phyloP scores from a whole-genome alignment of 2,797 vertebrate genomes.

The Carduelis carduelis region DNA sequence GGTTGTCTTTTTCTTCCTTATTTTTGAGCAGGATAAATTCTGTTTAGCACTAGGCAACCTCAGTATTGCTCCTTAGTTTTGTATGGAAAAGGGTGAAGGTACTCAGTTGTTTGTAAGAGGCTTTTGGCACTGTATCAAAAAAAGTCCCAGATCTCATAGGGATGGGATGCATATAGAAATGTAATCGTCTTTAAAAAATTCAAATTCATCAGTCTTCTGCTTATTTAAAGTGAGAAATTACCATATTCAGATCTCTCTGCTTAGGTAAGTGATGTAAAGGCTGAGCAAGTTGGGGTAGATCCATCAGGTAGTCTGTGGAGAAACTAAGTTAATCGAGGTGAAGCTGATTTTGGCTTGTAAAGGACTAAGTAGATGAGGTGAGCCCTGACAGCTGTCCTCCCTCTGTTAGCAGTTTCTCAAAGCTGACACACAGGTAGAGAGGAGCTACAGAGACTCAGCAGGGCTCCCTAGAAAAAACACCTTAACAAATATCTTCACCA shows the following conservation, averaged over 20 bases:
- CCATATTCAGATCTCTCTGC: not conserved
- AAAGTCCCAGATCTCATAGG: not conserved
- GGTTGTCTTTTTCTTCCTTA: not conserved
- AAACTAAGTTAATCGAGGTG: constrained; percentile 29
- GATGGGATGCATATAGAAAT: not conserved
- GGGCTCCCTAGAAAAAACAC: not conserved
- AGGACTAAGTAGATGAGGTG: not conserved
- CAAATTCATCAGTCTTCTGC: not conserved
- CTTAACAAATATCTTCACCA: not conserved
- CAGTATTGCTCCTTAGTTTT: not conserved
- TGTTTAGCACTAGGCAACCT: not conserved
- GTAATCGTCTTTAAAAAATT: not conserved
- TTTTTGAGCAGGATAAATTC: not conserved
- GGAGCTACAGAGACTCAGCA: not conserved
- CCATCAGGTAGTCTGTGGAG: not conserved
- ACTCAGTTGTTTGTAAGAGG: not conserved
- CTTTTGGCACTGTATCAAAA: not conserved
- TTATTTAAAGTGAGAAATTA: not conserved
- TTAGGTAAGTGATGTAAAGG: not conserved
- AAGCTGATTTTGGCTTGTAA: constrained; percentile 33
- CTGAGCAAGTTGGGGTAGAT: not conserved
- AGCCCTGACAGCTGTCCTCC: not conserved
- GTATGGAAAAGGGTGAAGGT: not conserved
- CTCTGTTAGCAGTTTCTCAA: not conserved
- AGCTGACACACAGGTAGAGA: not conserved